Conservation (phyloP, 2,888 invertebrate species). For the Matsumyia berberina region DNA sequence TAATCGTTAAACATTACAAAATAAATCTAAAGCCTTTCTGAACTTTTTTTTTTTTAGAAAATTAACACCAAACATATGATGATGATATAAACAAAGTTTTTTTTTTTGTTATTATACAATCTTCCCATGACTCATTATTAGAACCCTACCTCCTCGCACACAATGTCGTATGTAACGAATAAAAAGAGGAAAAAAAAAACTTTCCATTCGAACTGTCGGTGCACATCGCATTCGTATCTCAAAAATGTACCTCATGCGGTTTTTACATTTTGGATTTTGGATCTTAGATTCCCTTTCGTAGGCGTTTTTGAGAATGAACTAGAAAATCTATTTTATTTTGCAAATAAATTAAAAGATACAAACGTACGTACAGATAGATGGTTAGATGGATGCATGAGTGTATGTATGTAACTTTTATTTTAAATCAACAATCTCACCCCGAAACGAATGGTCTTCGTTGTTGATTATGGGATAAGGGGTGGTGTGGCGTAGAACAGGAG, state of each 20-base stretch:
- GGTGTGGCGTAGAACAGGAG: constrained; percentile 3
- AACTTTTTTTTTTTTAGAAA: background rate
- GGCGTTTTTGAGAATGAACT: constrained; percentile 7
- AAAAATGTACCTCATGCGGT: constrained; percentile 14
- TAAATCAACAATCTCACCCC: constrained; percentile 41
- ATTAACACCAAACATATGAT: background rate
- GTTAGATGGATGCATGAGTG: no score
- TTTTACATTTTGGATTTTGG: no score
- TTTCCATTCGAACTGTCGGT: constrained; percentile 26
- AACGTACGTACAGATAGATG: background rate
- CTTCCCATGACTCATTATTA: constrained; percentile 15
- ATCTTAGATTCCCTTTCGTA: constrained; percentile 9
- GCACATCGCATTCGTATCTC: constrained; percentile 5
- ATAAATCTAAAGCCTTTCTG: background rate
- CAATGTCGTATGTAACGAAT: constrained; percentile 14
- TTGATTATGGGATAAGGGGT: background rate
- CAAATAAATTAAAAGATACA: constrained; percentile 40
- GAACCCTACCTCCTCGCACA: background rate
- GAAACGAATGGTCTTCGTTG: background rate
- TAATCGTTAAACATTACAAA: constrained; percentile 18
- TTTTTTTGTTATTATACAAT: constrained; percentile 31
- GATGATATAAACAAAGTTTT: constrained; percentile 5
- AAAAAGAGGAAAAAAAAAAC: constrained; percentile 21
- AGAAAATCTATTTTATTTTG: constrained; percentile 20
- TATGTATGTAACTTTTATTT: constrained; percentile 6